A percentile compares a stretch with the other conserved stretches of the same genome.
phyloP scores from a whole-genome alignment of 2,888 invertebrate species.

The Polyploca ridens region DNA sequence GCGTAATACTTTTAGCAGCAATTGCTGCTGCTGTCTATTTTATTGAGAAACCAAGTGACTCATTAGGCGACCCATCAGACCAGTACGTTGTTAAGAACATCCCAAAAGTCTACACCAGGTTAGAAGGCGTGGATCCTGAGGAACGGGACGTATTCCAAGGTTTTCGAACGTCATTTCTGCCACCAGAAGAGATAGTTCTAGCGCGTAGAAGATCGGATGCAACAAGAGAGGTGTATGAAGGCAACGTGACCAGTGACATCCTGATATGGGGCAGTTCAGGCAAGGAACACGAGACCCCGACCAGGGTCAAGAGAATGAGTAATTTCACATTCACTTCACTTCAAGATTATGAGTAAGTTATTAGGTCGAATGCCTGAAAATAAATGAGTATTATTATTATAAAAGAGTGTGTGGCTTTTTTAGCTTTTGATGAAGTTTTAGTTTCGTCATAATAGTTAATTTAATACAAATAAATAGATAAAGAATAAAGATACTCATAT shows the following conservation, averaged over 20 bases:
- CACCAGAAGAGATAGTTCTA: slow-evolving; percentile 78
- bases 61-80: slow-evolving; percentile 66
- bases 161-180: slow-evolving; percentile 86
- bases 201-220: slow-evolving; percentile 50
- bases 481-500: too few species aligned
- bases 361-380: neutral
- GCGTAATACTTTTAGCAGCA: slow-evolving; percentile 44
- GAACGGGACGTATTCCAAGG: slow-evolving; percentile 86
- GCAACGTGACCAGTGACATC: slow-evolving; percentile 61
- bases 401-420: too few species aligned
- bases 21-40: slow-evolving; percentile 55
- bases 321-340: slow-evolving; percentile 57
- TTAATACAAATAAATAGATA: too few species aligned
- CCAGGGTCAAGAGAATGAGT: slow-evolving; percentile 69
- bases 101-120: slow-evolving; percentile 65
- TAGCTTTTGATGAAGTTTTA: too few species aligned
- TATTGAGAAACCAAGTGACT: slow-evolving; percentile 49
- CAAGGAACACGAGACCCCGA: slow-evolving; percentile 41
- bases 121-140: slow-evolving; percentile 77
- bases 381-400: too few species aligned
- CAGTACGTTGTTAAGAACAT: slow-evolving; percentile 65
- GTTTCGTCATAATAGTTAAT: too few species aligned
- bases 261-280: slow-evolving; percentile 56
- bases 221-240: slow-evolving; percentile 50
- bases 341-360: slow-evolving; percentile 65